A percentile compares a stretch with the other conserved stretches of the same genome.
Evolutionary conservation across 2,888 invertebrate genomes (phyloP).

Genomic region (Hirtodrosophila confusa): DNA sequence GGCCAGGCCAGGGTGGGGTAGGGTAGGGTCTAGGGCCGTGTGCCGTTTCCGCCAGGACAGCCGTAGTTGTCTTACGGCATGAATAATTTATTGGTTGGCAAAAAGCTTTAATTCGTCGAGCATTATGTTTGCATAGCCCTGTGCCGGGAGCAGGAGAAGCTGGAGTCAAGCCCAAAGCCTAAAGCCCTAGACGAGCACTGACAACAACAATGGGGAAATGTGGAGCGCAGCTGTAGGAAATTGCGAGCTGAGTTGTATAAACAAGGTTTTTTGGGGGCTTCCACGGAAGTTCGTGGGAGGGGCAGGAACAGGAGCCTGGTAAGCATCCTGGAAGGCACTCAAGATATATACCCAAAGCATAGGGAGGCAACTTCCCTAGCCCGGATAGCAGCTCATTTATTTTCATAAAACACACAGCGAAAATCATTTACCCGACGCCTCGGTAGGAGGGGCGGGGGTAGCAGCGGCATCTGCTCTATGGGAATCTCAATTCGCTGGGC

Average conservation of each 20-base stretch:
- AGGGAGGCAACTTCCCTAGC: conserved; percentile 13
- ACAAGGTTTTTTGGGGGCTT: conserved; percentile 47
- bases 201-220: conserved; percentile 15
- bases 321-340: conserved; percentile 24
- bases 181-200: conserved; percentile 41
- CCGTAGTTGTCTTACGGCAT: conserved; percentile 76
- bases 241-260: conserved; percentile 69
- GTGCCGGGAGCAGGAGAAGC: conserved; percentile 30
- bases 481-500: conserved; percentile 42
- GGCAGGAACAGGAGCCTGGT: conserved; percentile 6
- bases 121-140: conserved; percentile 77
- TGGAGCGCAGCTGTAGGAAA: conserved; percentile 70
- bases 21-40: conserved; percentile 29
- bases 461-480: conserved; percentile 1
- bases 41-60: conserved; percentile 42
- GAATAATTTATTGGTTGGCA: conserved; percentile 82
- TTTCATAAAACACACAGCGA: conserved; percentile 70
- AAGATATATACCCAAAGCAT: conserved; percentile 21
- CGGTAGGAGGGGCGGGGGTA: not conserved
- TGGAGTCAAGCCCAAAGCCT: conserved; percentile 17
- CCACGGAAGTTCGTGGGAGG: not conserved
- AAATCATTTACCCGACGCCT: conserved; percentile 55
- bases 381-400: conserved; percentile 69
- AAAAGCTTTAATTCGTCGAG: conserved; percentile 77
- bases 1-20: not conserved